Evolutionary conservation across 1,140 invertebrate species (phyloP), one percentile per base, ranked within the genome.

Genomic region (Halictus rubicundus): DNA sequence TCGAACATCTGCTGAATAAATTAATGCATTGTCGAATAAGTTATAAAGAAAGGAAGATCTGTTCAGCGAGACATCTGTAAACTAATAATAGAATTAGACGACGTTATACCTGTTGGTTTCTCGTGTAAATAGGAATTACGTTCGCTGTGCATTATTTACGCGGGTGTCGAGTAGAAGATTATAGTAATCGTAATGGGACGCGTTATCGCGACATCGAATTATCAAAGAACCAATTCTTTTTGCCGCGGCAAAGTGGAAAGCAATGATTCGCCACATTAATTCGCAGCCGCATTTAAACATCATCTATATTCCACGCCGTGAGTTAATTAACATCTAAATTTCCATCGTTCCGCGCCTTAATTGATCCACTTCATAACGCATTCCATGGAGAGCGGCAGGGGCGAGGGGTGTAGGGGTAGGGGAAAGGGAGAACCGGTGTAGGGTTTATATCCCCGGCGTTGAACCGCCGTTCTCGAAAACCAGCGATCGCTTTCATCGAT

Each of bases 251-350:
- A 52, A 77, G 10, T 27, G 27, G 39, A 23, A 61, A 25, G 19
- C 37, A 46, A 52, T 46, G 68, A 64, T 64, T 32, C 23, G 46
- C 19, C 23, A 42, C 25, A 78, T 78, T 71, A 72, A 72, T 72
- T 27, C 37, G 25, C 37, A 14, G 68, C 66, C 25, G 37, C 60
- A 71, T 63, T 78, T 32, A 64, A 78, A 71, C 76, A 72, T 52
- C 76, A 64, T 78, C 57, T 69, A 72, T 72, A 78, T 64, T 72
- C 60, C 25, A 39, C 46, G 23, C 60, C 14, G 59, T 19, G 46
- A 46, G 68, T 64, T 78, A 78, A 78, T 78, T 78, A 78, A 64
- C 76, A 64, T 64, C 60, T 78, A 78, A 78, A 78, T 78, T 78
- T 78, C 59, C 75, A 63, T 72, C 59, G 76, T 54, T 71, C 60